Percentiles rank a stretch among this genome's conserved stretches.
Evolutionary conservation across 2,888 invertebrate genomes (phyloP).

Genomic region (Bombyx huttoni): DNA sequence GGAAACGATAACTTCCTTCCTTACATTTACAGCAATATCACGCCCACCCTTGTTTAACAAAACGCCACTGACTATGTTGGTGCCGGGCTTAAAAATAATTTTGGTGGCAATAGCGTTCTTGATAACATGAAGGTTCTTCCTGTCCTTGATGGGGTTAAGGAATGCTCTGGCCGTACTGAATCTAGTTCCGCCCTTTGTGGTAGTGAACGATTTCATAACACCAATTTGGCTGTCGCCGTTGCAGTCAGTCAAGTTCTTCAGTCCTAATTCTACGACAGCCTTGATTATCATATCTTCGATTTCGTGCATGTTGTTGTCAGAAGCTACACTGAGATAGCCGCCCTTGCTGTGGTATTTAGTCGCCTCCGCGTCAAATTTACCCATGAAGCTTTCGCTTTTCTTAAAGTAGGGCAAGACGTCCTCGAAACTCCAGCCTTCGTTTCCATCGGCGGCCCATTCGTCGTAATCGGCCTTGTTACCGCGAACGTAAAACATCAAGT

Average conservation of each 20-base stretch:
- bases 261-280: constrained; percentile 57
- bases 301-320: constrained; percentile 17
- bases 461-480: constrained; percentile 76
- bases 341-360: constrained; percentile 38
- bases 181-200: constrained; percentile 53
- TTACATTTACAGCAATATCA: constrained; percentile 36
- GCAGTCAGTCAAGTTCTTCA: constrained; percentile 33
- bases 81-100: constrained; percentile 61
- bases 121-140: constrained; percentile 51
- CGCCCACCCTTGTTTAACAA: constrained; percentile 37
- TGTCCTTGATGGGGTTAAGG: constrained; percentile 40
- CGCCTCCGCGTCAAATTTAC: constrained; percentile 14
- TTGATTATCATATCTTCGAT: constrained; percentile 34
- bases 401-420: constrained; percentile 31
- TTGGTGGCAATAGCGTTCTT: constrained; percentile 68
- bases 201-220: constrained; percentile 48
- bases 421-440: constrained; percentile 44
- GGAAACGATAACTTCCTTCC: constrained; percentile 64
- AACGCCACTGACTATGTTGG: constrained; percentile 53
- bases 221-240: constrained; percentile 63
- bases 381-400: constrained; percentile 45
- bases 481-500: constrained; percentile 76
- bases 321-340: constrained; percentile 50
- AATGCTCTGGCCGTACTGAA: constrained; percentile 70
- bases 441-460: constrained; percentile 77